Percentiles rank a stretch among this genome's conserved stretches.
Evolutionary conservation across 2,113 vertebrate genomes (phyloP).

Genomic region (Gila orcuttii): DNA sequence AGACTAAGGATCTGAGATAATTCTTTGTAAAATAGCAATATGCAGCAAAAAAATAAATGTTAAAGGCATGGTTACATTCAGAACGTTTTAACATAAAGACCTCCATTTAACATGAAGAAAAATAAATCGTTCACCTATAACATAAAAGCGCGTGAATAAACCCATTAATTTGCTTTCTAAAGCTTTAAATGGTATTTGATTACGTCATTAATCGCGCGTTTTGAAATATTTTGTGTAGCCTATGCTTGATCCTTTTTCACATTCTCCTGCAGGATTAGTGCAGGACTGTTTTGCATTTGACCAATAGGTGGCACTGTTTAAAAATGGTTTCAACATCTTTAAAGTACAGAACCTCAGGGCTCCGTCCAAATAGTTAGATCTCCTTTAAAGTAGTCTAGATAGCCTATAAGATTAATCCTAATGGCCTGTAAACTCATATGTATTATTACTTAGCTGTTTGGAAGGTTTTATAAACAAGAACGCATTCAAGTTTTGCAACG

Average conservation of each 20-base stretch:
- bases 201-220: not conserved
- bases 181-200: not conserved
- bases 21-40: not conserved
- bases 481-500: not conserved
- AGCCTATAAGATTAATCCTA: not conserved
- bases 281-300: conserved; percentile 24
- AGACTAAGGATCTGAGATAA: not conserved
- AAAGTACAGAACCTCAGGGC: not conserved
- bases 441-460: not conserved
- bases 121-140: not conserved
- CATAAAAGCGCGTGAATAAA: not conserved
- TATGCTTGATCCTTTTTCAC: not conserved
- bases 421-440: not conserved
- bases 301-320: conserved; percentile 58
- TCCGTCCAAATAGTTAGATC: not conserved
- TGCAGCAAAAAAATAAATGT: not conserved
- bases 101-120: not conserved
- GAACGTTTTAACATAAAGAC: not conserved
- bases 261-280: not conserved
- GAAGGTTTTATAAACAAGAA: not conserved
- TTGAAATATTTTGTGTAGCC: not conserved
- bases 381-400: conserved; percentile 1
- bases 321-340: conserved; percentile 9
- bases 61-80: too few species aligned
- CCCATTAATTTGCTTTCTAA: not conserved